phyloP scores from a whole-genome alignment of 2,888 invertebrate genomes.

The Zonitis immaculata region DNA sequence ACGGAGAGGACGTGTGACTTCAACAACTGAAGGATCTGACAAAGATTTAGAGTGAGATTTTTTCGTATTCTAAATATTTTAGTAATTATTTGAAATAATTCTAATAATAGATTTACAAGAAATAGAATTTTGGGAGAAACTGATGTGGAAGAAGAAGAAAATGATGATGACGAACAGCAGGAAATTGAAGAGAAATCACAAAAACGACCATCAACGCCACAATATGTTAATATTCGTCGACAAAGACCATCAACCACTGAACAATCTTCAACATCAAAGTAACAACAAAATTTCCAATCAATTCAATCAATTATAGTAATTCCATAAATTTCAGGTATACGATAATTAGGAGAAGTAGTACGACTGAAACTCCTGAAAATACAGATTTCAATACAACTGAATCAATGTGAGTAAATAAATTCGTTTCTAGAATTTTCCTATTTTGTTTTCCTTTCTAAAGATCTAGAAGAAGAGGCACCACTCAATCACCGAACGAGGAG shows the following conservation, averaged over 20 bases:
- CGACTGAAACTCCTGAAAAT: constrained; percentile 15
- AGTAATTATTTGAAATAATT: neutral
- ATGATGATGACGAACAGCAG: constrained; percentile 27
- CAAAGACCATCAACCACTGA: constrained; percentile 53
- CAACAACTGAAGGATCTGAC: constrained; percentile 35
- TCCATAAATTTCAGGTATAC: constrained; percentile 27
- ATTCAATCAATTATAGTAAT: constrained; percentile 2
- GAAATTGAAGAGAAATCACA: constrained; percentile 19
- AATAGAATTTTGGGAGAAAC: constrained; percentile 36
- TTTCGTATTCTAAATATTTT: neutral
- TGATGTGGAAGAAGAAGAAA: constrained; percentile 20
- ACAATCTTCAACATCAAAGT: constrained; percentile 52
- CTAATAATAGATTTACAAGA: constrained; percentile 16
- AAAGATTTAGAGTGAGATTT: constrained; percentile 28
- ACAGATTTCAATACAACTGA: constrained; percentile 2
- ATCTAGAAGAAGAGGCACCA: constrained; percentile 27
- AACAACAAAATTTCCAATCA: constrained; percentile 22
- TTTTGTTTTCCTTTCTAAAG: too few relatives aligned
- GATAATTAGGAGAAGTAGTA: constrained; percentile 28
- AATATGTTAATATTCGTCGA: constrained; percentile 70
- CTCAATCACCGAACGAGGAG: constrained; percentile 6
- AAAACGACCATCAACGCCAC: constrained; percentile 44
- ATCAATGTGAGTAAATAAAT: constrained; percentile 5
- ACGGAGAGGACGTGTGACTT: constrained; percentile 55
- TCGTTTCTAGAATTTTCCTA: too few relatives aligned